Evolutionary conservation across 2,888 invertebrate genomes (phyloP).

Genomic region (Ectropis crepuscularia): DNA sequence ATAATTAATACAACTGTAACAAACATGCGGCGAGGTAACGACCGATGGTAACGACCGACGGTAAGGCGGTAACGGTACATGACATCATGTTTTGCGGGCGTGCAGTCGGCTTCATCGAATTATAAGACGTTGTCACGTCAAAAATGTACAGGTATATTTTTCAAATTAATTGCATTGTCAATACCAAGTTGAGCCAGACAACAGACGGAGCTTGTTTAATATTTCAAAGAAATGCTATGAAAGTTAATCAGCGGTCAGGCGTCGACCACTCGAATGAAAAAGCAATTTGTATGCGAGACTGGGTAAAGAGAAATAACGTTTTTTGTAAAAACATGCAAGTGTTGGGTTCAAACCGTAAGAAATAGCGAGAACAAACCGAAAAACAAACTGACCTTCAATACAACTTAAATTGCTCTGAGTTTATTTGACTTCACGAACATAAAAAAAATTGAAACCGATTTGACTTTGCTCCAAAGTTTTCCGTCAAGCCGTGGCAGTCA

Average conservation of each 20-base stretch:
- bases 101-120: too few species aligned
- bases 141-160: background rate
- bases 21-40: too few species aligned
- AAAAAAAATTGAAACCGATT: too few species aligned
- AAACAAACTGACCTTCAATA: background rate
- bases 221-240: slow-evolving; percentile 28
- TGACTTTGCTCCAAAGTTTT: too few species aligned
- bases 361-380: background rate
- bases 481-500: too few species aligned
- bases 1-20: too few species aligned
- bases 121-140: too few species aligned
- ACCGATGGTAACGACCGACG: too few species aligned
- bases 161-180: background rate
- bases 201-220: slow-evolving; percentile 13
- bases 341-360: slow-evolving; percentile 20
- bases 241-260: slow-evolving; percentile 43
- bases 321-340: slow-evolving; percentile 37
- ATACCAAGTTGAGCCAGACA: background rate
- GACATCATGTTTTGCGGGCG: too few species aligned
- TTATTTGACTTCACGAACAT: too few species aligned
- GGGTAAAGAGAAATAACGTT: slow-evolving; percentile 42
- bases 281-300: slow-evolving; percentile 44
- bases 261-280: slow-evolving; percentile 38
- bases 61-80: too few species aligned
- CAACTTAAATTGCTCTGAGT: too few species aligned